A percentile compares a stretch with the other conserved stretches of the same genome.
Conservation (phyloP, 2,888 invertebrate species). For the Tachina grossa region DNA sequence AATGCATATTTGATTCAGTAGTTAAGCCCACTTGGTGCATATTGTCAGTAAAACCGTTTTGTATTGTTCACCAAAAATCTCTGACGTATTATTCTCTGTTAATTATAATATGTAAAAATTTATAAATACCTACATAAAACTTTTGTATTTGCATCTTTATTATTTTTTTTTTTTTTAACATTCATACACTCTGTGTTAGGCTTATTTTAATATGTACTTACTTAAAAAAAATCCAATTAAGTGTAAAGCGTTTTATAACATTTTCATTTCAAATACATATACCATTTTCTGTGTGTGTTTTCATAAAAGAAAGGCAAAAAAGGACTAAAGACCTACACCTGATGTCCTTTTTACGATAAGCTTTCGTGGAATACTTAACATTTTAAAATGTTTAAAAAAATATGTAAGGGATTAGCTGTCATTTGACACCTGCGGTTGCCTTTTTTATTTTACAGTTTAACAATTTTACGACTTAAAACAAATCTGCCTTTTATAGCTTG, state of each 20-base stretch:
- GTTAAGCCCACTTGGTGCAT: no score
- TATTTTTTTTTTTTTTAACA: constrained; percentile 2
- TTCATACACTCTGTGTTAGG: background rate
- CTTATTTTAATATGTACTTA: constrained; percentile 55
- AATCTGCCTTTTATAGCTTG: constrained; percentile 40
- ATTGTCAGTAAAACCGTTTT: no score
- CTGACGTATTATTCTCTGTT: no score
- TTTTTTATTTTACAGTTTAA: constrained; percentile 38
- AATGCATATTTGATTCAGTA: no score
- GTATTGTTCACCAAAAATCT: no score
- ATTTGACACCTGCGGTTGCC: constrained; percentile 67
- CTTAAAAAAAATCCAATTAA: constrained; percentile 69
- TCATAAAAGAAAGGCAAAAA: constrained; percentile 17
- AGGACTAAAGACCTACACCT: constrained; percentile 51
- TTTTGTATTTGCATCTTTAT: background rate
- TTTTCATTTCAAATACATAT: constrained; percentile 64
- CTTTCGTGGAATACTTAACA: constrained; percentile 27
- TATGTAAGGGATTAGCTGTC: constrained; percentile 63
- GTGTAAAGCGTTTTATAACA: constrained; percentile 67
- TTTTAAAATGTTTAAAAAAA: constrained; percentile 50
- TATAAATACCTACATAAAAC: background rate
- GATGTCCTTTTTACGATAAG: constrained; percentile 71
- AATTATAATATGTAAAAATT: constrained; percentile 1
- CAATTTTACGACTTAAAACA: constrained; percentile 52
- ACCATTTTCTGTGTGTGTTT: background rate